Evolutionary conservation across 1,140 invertebrate species (phyloP), one percentile per base, ranked within the genome.

Genomic region (Drosophila serrata): DNA sequence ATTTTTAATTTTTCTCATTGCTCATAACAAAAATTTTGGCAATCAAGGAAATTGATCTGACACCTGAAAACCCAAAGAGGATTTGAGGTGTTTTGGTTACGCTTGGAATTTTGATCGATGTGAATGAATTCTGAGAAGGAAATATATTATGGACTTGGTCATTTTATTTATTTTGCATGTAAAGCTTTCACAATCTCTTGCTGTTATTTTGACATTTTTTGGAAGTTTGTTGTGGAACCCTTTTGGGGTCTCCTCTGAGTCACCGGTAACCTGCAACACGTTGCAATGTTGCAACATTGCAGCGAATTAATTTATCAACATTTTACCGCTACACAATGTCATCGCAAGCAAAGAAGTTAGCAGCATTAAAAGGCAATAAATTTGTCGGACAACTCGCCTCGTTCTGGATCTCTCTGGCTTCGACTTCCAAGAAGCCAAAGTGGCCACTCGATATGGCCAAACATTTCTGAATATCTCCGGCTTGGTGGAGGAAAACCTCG

Each of bases 291-390:
- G 79, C 82, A 68, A 73, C 72, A 74, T 31, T 65, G 72, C 70
- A 56, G 46, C 45, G 69, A 87, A 86, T 88, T 88, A 87, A 87
- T 87, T 82, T 88, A 87, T 87, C 82, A 87, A 77, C 61, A 67
- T 85, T 85, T 64, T 88, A 82, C 82, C 82, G 82, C 62, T 87
- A 82, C 76, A 80, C 76, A 80, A 65, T 87, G 82, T 84, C 84
- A 86, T 75, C 82, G 69, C 74, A 51, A 77, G 60, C 37, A 48
- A 17, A 65, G 69, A 72, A 61, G 58, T 61, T 70, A 37, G 73
- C 73, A 56, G 63, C 79, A 87, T 87, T 87, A 88, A 87, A 87
- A 82, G 79, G 56, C 82, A 59, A 88, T 87, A 87, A 87, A 87
- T 88, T 88, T 69, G 57, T 62, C 59, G 59, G 63, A 48, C 49